Percentiles rank a stretch among this genome's conserved stretches.
phyloP scores from a whole-genome alignment of 1,140 invertebrate genomes.

The Drosophila guanche region DNA sequence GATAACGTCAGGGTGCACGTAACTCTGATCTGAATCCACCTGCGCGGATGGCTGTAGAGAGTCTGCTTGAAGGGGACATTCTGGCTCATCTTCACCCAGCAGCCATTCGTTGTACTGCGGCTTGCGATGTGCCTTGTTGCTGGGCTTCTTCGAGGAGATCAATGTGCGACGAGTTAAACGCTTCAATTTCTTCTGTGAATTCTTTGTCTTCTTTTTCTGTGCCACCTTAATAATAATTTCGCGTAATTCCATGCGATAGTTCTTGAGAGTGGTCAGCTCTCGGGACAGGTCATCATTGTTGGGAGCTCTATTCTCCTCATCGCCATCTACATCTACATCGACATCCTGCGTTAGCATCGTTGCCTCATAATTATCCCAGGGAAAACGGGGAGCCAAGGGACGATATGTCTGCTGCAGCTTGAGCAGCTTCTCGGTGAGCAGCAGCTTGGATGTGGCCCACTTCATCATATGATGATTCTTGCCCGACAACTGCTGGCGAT shows the following conservation, averaged over 20 bases:
- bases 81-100: slow-evolving; percentile 1
- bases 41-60: neutral
- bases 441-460: slow-evolving; percentile 66
- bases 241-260: slow-evolving; percentile 48
- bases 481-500: slow-evolving; percentile 58
- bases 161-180: slow-evolving; percentile 63
- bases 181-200: slow-evolving; percentile 60
- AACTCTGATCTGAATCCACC: neutral
- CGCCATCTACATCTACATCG: slow-evolving; percentile 33
- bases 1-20: slow-evolving; percentile 18
- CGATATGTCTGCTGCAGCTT: slow-evolving; percentile 31
- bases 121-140: slow-evolving; percentile 60
- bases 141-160: slow-evolving; percentile 72
- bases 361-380: slow-evolving; percentile 46
- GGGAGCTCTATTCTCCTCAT: slow-evolving; percentile 45
- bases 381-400: slow-evolving; percentile 1
- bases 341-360: slow-evolving; percentile 48
- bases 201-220: slow-evolving; percentile 55
- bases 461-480: slow-evolving; percentile 66
- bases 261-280: slow-evolving; percentile 43
- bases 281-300: slow-evolving; percentile 1
- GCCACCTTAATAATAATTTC: slow-evolving; percentile 57
- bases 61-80: no score
- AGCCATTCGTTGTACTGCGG: neutral
- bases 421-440: slow-evolving; percentile 69